A percentile compares a stretch with the other conserved stretches of the same genome.
Conservation (phyloP, 2,113 vertebrate genomes). For the Acanthisitta chloris region DNA sequence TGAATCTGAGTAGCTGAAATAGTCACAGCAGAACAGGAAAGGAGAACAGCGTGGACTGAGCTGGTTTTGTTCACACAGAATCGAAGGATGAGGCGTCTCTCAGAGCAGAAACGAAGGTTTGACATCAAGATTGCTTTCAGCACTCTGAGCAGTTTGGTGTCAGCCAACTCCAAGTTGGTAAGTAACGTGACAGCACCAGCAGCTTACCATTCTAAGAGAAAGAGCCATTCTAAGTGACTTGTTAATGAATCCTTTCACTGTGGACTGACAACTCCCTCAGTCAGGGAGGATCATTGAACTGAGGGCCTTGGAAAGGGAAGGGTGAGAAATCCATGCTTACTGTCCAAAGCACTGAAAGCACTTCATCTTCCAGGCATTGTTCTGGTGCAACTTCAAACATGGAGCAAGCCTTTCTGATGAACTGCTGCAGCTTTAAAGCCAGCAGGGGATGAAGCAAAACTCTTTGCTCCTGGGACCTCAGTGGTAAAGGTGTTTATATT, state of each 20-base stretch:
- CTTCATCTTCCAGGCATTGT: not conserved
- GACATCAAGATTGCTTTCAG: constrained; percentile 92
- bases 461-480: not conserved
- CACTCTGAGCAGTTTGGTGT: constrained; percentile 86
- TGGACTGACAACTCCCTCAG: not conserved
- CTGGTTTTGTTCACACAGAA: constrained; percentile 69
- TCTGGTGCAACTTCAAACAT: not conserved
- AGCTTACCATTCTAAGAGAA: no score
- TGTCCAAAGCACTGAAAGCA: not conserved
- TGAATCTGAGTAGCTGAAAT: not conserved
- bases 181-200: not conserved
- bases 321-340: not conserved
- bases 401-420: not conserved
- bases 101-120: constrained; percentile 92
- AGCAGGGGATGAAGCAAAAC: not conserved
- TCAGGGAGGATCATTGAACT: not conserved
- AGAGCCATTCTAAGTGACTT: not conserved
- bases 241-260: not conserved
- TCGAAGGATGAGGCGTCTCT: constrained; percentile 86
- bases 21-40: not conserved
- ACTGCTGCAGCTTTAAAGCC: not conserved
- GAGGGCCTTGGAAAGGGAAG: not conserved
- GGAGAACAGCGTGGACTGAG: not conserved
- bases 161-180: constrained; percentile 83
- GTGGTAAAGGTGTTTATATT: not conserved